Conservation (phyloP, 1,140 invertebrate species). For the Macrosteles quadrilineatus region DNA sequence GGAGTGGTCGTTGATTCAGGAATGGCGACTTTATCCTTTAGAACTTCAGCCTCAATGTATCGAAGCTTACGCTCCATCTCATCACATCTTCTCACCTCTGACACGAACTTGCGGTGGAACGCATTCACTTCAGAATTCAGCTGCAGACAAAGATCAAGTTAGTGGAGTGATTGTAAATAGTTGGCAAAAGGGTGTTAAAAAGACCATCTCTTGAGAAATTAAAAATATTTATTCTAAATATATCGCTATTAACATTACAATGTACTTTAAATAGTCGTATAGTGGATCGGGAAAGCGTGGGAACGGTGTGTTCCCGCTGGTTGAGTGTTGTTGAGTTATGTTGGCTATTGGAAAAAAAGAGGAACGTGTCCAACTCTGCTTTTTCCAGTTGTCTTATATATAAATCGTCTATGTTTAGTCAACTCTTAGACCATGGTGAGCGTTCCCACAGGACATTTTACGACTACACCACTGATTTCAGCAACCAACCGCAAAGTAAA, state of each 20-base stretch:
- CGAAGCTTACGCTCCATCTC: conserved; percentile 92
- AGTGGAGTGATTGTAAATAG: neutral
- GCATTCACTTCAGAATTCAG: conserved; percentile 81
- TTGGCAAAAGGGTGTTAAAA: neutral
- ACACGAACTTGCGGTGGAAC: conserved; percentile 90
- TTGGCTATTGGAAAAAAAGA: too few species aligned
- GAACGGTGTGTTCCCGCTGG: too few species aligned
- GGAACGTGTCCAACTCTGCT: too few species aligned
- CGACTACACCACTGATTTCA: too few species aligned
- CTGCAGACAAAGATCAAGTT: conserved; percentile 60
- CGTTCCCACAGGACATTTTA: too few species aligned
- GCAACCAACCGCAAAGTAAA: too few species aligned
- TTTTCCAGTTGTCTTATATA: too few species aligned
- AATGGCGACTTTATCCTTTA: conserved; percentile 83
- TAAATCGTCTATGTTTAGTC: too few species aligned
- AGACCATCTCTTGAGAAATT: neutral
- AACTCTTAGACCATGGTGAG: too few species aligned
- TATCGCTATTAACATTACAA: neutral
- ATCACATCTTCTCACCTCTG: conserved; percentile 87
- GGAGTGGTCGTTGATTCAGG: conserved; percentile 75
- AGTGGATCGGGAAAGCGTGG: too few species aligned
- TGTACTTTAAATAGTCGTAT: neutral
- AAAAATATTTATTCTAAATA: neutral
- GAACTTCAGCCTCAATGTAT: conserved; percentile 94
- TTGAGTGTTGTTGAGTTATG: too few species aligned